Base-by-base conservation (phyloP, 2,888 invertebrate genomes). In the Tupiocoris notatus region DNA sequence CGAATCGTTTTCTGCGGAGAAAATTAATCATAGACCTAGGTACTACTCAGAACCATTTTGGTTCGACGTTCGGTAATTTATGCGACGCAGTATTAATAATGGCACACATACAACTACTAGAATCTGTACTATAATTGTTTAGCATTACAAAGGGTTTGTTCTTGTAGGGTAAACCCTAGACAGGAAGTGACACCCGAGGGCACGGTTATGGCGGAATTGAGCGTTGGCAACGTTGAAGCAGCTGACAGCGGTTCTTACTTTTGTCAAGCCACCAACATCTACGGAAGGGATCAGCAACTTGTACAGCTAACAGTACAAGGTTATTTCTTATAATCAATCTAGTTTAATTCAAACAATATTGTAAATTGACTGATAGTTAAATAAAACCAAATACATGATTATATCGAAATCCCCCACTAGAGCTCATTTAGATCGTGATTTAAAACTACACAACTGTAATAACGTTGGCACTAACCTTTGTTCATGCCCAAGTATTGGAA, bases 161-260 rank as follows among this genome's bases (percentile, higher is more conserved):
- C 18, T 77, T 75, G 17, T 20, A 79, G 80, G 74, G 79, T 80
- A n/a, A 78, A 78, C 21, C 79, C 81, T 56, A 79, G 81, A 22
- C 81, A 81, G 75, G 81, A 81, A 24, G 76, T 79, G n/a, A 80
- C 78, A 20, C 79, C 89, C 0, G 90, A 90, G 77, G 90, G 91
- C 7, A 89, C 90, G 21, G 86, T 89, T 17, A 67, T 78, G 17
- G 91, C 92, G 0, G 90, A 90, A 81, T 83, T 93, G 79, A 89
- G 90, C 83, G 88, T 93, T 74, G 87, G 88, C 21, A 89, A 88
- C 18, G 89, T 90, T 1, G 90, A 89, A 81, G 88, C 91, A 57
- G 86, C 86, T 16, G 92, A 93, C 81, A 90, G 90, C 80, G 92
- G 92, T 0, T 88, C 91, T 0, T 93, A 92, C 82, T 91, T 91